Percentiles rank a stretch among this genome's conserved stretches.
Evolutionary conservation across 2,888 invertebrate genomes (phyloP).

Genomic region (Parochlus steinenii): DNA sequence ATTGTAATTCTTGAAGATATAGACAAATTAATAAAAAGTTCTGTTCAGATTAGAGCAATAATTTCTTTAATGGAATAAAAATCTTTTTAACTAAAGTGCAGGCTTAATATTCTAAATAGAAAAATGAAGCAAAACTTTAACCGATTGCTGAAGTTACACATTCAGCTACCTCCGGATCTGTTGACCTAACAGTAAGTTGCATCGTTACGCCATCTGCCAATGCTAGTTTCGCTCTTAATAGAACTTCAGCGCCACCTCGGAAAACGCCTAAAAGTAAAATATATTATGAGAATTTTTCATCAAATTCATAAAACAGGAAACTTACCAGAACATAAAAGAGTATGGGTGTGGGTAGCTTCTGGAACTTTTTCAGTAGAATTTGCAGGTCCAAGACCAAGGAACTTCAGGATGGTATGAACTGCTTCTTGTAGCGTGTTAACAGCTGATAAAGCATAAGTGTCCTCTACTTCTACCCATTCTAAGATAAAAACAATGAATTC

Average conservation of each 20-base stretch:
- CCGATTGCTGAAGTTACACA: conserved; percentile 74
- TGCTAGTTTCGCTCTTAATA: conserved; percentile 72
- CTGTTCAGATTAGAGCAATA: too few relatives aligned
- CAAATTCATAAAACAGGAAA: conserved; percentile 2
- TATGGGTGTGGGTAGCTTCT: conserved; percentile 68
- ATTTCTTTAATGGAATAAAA: too few relatives aligned
- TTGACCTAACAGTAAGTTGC: conserved; percentile 79
- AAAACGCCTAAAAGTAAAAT: conserved; percentile 46
- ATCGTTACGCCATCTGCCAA: conserved; percentile 70
- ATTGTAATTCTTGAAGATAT: too few relatives aligned
- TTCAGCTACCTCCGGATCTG: conserved; percentile 71
- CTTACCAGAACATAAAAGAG: conserved; percentile 58
- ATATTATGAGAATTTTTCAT: background rate
- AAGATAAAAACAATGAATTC: conserved; percentile 6
- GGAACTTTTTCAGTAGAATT: conserved; percentile 71
- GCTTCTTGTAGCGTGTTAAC: conserved; percentile 68
- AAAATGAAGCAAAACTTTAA: too few relatives aligned
- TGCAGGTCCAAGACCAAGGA: conserved; percentile 69
- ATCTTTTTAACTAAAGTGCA: too few relatives aligned
- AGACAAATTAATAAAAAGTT: too few relatives aligned
- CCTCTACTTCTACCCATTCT: conserved; percentile 57
- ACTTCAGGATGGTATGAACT: conserved; percentile 64
- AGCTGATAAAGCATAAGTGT: conserved; percentile 78
- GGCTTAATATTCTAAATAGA: too few relatives aligned
- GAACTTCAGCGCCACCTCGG: conserved; percentile 76